Base-by-base conservation (phyloP, 2,113 vertebrate species). In the Neodon shergylaensis region DNA sequence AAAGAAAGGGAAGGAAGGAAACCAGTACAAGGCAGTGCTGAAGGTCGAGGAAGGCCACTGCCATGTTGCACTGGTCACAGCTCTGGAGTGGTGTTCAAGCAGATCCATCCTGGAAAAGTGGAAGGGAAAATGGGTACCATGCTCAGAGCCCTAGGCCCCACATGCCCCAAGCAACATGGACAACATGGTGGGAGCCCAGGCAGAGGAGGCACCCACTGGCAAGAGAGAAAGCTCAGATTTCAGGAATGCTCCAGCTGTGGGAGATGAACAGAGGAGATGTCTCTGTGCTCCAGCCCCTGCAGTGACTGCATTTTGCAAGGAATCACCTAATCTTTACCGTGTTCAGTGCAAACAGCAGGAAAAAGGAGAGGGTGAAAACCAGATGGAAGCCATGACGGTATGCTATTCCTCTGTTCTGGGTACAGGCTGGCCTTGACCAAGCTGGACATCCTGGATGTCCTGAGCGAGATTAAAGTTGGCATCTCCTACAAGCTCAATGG, bases 381-480 rank as follows among this genome's bases (percentile, higher is more conserved):
- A 28, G 36, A 42, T 3, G 4, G 44, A 7, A 33, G 70, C 21
- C 12, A 24, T 24, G 68, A 4, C 26, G 3, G 77, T 8, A 26
- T 1, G 4, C 24, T 0, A 1, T n/a, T 2, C 39, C 8, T 83
- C 11, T 14, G 1, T 63, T 39, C 88, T 96, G 7, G 93, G 42
- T 91, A 94, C 98, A 99, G 99, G 95, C 99, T 99, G 98, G 99
- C 99, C 74, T 98, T 99, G 97, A 99, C 99, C 92, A 99, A 99
- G 98, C 98, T 99, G 98, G 99, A 99, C 98, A 99, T 99, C 98
- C 98, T 99, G 83, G 99, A 99, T 77, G 98, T 99, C 91, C 97
- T 99, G 97, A 99, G 99, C 96, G 99, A 99, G 98, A 99, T 99
- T 96, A 99, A 99, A 99, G 99, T 99, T 0, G 99, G 99, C 70